Conservation (phyloP, 2,888 invertebrate genomes). For the Drosophila setosimentum region DNA sequence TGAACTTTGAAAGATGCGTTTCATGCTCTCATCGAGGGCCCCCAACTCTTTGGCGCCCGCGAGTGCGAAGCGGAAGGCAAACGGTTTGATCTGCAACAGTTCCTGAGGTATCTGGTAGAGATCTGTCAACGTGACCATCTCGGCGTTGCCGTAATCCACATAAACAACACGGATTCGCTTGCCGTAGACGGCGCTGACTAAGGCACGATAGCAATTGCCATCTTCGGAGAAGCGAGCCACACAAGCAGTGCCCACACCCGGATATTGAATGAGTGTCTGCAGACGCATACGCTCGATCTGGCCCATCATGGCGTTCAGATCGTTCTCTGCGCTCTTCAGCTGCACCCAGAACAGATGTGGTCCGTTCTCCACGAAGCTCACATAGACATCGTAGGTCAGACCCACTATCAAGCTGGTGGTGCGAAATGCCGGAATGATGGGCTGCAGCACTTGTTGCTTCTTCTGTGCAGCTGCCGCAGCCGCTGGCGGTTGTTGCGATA, state of each 20-base stretch:
- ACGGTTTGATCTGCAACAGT: conserved; percentile 90
- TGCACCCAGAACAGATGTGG: conserved; percentile 92
- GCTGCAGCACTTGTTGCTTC: conserved; percentile 43
- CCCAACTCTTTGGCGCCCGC: conserved; percentile 89
- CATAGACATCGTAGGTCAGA: conserved; percentile 89
- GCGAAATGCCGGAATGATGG: conserved; percentile 80
- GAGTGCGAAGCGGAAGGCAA: conserved; percentile 91
- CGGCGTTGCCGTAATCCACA: conserved; percentile 93
- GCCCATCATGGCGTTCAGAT: conserved; percentile 89
- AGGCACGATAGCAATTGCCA: conserved; percentile 90
- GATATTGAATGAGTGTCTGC: conserved; percentile 88
- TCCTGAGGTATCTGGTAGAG: conserved; percentile 91
- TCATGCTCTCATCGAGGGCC: conserved; percentile 87
- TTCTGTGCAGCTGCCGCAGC: conserved; percentile 39
- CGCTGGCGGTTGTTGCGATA: conserved; percentile 25
- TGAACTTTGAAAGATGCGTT: conserved; percentile 90
- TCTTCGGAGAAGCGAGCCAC: conserved; percentile 90
- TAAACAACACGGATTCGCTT: conserved; percentile 91
- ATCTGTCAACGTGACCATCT: conserved; percentile 89
- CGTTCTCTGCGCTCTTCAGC: conserved; percentile 87
- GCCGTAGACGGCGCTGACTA: conserved; percentile 90
- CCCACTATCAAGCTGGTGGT: conserved; percentile 86
- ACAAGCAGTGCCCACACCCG: conserved; percentile 91
- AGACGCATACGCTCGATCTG: conserved; percentile 89
- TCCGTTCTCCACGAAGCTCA: conserved; percentile 92